phyloP scores from a whole-genome alignment of 2,113 vertebrate genomes.

The Bettongia penicillata region DNA sequence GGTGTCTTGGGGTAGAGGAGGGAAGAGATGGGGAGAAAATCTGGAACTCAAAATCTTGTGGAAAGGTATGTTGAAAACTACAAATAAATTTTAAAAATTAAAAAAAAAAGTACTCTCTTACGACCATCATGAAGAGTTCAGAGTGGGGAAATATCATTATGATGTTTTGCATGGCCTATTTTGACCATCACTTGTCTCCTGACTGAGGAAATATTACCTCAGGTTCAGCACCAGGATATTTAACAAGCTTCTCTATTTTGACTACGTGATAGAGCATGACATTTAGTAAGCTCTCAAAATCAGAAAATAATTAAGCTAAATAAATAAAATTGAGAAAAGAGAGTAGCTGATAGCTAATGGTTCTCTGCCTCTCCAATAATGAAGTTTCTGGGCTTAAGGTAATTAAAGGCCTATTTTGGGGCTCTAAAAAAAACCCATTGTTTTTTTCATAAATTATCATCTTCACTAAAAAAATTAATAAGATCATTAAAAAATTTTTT shows the following conservation, averaged over 20 bases:
- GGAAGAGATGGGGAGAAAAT: too few species aligned
- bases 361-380: rapidly evolving
- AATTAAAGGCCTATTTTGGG: not conserved
- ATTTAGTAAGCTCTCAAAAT: rapidly evolving
- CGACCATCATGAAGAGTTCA: too few species aligned
- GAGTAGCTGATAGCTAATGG: rapidly evolving
- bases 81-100: too few species aligned
- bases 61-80: too few species aligned
- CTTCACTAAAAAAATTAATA: not conserved
- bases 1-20: too few species aligned
- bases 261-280: not conserved
- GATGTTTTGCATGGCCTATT: too few species aligned
- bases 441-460: not conserved
- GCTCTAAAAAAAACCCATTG: not conserved
- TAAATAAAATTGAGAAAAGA: not conserved
- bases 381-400: not conserved
- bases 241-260: not conserved
- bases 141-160: not conserved
- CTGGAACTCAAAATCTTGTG: too few species aligned
- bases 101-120: not conserved
- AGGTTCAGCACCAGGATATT: too few species aligned
- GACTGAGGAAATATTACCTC: not conserved
- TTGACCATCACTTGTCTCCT: not conserved
- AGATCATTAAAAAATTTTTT: not conserved
- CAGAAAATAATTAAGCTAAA: not conserved